These are phyloP conservation scores for Drosophila lacicola DNA, from an alignment of 2,888 invertebrate genomes.

Conservation along the genomic window DNA sequence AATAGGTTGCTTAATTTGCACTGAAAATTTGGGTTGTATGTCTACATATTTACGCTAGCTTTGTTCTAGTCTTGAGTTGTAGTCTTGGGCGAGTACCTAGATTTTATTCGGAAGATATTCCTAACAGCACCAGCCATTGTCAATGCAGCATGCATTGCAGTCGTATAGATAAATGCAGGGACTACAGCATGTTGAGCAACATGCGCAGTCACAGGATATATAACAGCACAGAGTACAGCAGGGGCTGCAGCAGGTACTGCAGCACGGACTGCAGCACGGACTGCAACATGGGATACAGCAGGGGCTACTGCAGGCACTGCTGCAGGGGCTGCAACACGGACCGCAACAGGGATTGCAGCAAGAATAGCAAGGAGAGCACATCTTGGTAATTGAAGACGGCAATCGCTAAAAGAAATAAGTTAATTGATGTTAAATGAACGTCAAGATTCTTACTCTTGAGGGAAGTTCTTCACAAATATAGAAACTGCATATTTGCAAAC, in stretches of 20 bases:
- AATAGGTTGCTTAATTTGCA: not conserved
- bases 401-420: not conserved
- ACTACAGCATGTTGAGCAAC: not conserved
- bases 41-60: not conserved
- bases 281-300: not conserved
- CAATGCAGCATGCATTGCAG: not conserved
- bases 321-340: conserved; percentile 1
- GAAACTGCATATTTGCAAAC: conserved; percentile 20
- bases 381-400: not conserved
- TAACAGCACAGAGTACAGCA: conserved; percentile 3
- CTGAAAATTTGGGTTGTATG: not conserved
- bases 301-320: not conserved
- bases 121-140: not conserved
- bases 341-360: not conserved
- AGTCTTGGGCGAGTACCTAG: not conserved
- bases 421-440: too few species aligned
- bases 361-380: conserved; percentile 1
- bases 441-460: not conserved
- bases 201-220: too few species aligned
- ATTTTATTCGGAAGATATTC: not conserved
- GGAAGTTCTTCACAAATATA: not conserved
- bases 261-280: not conserved
- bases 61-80: not conserved
- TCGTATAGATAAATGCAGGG: not conserved
- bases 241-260: not conserved